A percentile compares a stretch with the other conserved stretches of the same genome.
These are phyloP conservation scores for Epinephelus coioides DNA, from an alignment of 2,797 vertebrate species.

Conservation along the genomic window DNA sequence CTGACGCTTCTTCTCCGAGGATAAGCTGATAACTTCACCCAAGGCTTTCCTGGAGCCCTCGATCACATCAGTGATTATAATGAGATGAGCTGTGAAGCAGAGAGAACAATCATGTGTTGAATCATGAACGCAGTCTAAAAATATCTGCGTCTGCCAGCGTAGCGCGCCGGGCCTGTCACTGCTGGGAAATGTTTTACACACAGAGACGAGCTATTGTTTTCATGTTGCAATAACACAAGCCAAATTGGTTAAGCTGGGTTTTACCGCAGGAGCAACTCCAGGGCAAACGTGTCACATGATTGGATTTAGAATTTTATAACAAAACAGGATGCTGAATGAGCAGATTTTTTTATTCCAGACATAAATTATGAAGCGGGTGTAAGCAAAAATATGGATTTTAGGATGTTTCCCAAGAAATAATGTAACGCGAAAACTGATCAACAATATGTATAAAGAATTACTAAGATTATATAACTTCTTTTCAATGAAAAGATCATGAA, in stretches of 20 bases:
- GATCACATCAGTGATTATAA: conserved; percentile 61
- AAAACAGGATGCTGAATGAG: background rate
- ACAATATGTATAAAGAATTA: background rate
- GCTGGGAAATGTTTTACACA: conserved; percentile 5
- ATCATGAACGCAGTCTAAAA: conserved; percentile 54
- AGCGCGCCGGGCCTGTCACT: background rate
- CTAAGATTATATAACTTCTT: too few relatives aligned
- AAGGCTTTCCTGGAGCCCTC: conserved; percentile 50
- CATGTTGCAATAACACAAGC: background rate
- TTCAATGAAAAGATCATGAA: too few relatives aligned
- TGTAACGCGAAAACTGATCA: background rate
- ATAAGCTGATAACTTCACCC: conserved; percentile 53
- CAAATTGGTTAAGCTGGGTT: conserved; percentile 3
- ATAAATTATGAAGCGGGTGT: too few relatives aligned
- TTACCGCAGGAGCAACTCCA: conserved; percentile 3
- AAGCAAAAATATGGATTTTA: background rate
- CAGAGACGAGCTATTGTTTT: conserved; percentile 10
- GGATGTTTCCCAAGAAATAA: background rate
- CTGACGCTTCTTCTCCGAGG: conserved; percentile 32
- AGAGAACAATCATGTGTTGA: conserved; percentile 60
- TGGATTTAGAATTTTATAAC: background rate
- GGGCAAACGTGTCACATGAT: background rate
- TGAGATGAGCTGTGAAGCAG: conserved; percentile 60
- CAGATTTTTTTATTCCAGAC: background rate
- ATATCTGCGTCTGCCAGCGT: conserved; percentile 51